Base-by-base conservation (phyloP, 2,888 invertebrate genomes). In the Pristionchus japonicus region DNA sequence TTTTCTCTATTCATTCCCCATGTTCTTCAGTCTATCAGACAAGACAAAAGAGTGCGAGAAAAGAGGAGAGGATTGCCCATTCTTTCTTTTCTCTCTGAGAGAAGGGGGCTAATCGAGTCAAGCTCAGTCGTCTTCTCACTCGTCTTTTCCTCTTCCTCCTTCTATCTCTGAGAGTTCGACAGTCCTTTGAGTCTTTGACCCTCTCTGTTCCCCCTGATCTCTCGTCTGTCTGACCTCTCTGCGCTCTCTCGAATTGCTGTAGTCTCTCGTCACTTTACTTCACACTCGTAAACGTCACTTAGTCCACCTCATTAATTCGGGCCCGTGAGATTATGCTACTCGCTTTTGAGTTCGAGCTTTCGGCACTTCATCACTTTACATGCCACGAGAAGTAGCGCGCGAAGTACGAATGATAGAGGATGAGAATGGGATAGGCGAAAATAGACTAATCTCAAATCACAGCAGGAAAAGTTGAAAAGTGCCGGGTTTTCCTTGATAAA, bases 21-120 rank as follows among this genome's bases (percentile, higher is more conserved):
- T n/a, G 52, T 3, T 47, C 6, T 47, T 13, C 9, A 6, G 52
- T 23, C 52, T 4, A 23, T 57, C 57, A 57, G 57, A 57, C 6
- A 57, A 9, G n/a, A n/a, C 57, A 7, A n/a, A n/a, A 57, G 52
- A 57, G 52, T 23, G 23, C 3, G 52, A 23, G 6, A 57, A 57
- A 57, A n/a, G 23, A 9, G n/a, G 57, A 57, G 57, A 57, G 23
- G 57, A 57, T 57, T 6, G 57, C n/a, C n/a, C 57, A 57, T n/a
- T 34, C 67, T 67, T 34, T 70, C 70, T 7, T n/a, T 13, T 31
- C 70, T 70, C 70, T 70, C 37, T 70, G 31, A 37, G 70, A 37
- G 67, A n/a, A n/a, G n/a, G 4, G 34, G 37, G 70, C 70, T 70
- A 70, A 70, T 70, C 70, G 70, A 70, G 70, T 70, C 34, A 70